phyloP scores from a whole-genome alignment of 2,113 vertebrate genomes.

The Plecotus auritus region DNA sequence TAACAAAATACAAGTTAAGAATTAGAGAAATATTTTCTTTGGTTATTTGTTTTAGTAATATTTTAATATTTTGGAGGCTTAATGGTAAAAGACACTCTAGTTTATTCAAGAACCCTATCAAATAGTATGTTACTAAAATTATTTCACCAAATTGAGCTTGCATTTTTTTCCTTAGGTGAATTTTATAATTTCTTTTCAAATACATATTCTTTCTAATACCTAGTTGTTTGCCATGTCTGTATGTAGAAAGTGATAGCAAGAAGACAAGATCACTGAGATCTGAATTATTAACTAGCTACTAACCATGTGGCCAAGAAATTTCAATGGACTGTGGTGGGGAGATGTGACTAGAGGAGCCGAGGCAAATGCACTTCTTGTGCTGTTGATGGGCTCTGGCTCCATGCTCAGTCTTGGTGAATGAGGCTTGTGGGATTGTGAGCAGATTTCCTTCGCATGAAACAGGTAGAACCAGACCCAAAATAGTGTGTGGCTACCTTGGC shows the following conservation, averaged over 20 bases:
- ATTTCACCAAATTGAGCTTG: not conserved
- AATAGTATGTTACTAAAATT: not conserved
- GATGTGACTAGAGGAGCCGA: not conserved
- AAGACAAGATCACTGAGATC: not conserved
- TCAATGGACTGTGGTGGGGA: not conserved
- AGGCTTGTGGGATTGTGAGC: not conserved
- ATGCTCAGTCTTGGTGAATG: not conserved
- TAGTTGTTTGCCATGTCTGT: not conserved
- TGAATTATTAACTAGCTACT: not conserved
- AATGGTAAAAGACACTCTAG: not conserved
- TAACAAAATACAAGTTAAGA: constrained; percentile 24
- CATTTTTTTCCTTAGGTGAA: not conserved
- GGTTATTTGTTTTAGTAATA: not conserved
- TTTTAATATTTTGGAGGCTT: constrained; percentile 9
- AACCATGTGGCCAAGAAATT: not conserved
- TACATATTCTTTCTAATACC: not conserved
- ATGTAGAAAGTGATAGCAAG: not conserved
- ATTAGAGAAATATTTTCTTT: not conserved
- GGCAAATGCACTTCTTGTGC: not conserved
- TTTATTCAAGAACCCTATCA: constrained; percentile 12
- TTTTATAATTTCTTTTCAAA: constrained; percentile 34
- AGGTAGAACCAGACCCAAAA: not conserved
- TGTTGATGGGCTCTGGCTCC: not conserved
- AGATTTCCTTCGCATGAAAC: not conserved
- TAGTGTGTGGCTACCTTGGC: not conserved